phyloP scores from a whole-genome alignment of 2,888 invertebrate species.

The Cataglyphis livida region DNA sequence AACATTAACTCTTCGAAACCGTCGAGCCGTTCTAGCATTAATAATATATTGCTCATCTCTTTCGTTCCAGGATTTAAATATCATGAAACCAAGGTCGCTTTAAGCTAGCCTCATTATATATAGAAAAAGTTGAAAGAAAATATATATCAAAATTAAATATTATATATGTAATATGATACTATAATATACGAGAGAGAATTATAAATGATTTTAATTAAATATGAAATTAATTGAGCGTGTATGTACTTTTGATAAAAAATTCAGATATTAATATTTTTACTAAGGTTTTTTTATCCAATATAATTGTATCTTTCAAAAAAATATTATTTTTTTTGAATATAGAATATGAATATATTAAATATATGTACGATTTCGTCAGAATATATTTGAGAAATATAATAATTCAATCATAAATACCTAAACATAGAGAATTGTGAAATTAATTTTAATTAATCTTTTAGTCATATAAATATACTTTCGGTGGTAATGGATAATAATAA shows the following conservation, averaged over 20 bases:
- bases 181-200: slow-evolving; percentile 37
- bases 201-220: slow-evolving; percentile 18
- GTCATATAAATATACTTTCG: background rate
- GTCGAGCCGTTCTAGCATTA: slow-evolving; percentile 69
- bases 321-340: background rate
- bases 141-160: background rate
- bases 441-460: slow-evolving; percentile 3
- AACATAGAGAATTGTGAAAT: background rate
- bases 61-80: slow-evolving; percentile 64
- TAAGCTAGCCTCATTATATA: background rate
- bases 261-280: slow-evolving; percentile 5
- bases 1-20: slow-evolving; percentile 76
- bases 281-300: background rate
- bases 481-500: background rate
- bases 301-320: background rate
- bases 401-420: background rate
- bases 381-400: background rate
- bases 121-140: slow-evolving; percentile 25
- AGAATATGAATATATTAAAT: background rate
- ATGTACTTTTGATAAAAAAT: background rate
- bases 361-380: background rate
- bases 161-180: background rate
- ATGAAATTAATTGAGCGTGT: background rate
- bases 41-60: slow-evolving; percentile 69
- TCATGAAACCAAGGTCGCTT: slow-evolving; percentile 46